phyloP scores from a whole-genome alignment of 2,113 vertebrate genomes.

The Pycnonotus jocosus region DNA sequence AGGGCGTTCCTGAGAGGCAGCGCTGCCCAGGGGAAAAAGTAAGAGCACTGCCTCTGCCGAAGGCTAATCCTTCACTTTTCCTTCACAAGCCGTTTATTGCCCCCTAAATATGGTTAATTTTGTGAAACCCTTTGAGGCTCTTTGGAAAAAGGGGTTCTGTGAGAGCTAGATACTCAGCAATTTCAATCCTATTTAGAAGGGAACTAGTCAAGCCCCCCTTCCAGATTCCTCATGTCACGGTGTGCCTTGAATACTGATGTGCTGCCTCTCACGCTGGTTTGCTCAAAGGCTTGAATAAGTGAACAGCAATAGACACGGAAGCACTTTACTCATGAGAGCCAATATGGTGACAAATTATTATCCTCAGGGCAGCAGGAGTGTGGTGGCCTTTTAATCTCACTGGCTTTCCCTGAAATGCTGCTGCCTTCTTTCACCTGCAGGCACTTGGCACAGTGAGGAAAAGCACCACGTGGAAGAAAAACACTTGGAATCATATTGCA shows the following conservation, averaged over 20 bases:
- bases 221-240: neutral
- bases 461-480: neutral
- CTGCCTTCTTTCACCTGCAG: neutral
- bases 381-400: neutral
- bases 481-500: neutral
- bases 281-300: neutral
- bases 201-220: neutral
- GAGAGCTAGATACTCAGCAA: neutral
- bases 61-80: neutral
- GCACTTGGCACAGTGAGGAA: neutral
- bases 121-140: neutral
- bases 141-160: neutral
- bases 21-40: neutral
- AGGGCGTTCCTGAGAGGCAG: neutral
- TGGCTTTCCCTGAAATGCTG: neutral
- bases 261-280: neutral
- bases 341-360: neutral
- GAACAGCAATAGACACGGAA: neutral
- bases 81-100: neutral
- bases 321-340: neutral
- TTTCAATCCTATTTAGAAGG: neutral
- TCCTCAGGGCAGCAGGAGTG: neutral
- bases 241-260: slow-evolving; percentile 30
- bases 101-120: neutral
- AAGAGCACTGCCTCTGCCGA: neutral